Percentiles rank a stretch among this genome's conserved stretches.
These are phyloP conservation scores for Mactra quadrangularis DNA, from an alignment of 1,140 invertebrate genomes.

Conservation along the genomic window DNA sequence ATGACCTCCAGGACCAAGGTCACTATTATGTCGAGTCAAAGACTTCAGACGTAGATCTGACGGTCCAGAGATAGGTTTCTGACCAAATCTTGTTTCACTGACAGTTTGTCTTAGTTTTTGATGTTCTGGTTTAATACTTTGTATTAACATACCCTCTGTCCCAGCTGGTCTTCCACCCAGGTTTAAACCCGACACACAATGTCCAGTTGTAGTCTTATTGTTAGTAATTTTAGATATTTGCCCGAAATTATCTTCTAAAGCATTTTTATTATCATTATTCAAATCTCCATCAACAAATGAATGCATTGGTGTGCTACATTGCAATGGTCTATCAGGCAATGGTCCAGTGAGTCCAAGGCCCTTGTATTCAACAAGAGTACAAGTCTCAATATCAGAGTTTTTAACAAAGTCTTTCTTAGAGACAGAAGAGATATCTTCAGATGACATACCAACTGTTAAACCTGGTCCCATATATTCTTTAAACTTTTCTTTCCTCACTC, in stretches of 20 bases:
- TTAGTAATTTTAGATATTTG: not conserved
- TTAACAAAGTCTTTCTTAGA: conserved; percentile 1
- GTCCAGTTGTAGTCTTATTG: not conserved
- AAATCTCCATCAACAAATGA: not conserved
- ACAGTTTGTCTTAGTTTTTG: conserved; percentile 15
- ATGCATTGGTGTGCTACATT: conserved; percentile 20
- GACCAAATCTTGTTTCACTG: conserved; percentile 20
- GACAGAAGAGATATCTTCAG: not conserved
- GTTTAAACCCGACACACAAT: conserved; percentile 16
- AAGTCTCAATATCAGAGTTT: conserved; percentile 31
- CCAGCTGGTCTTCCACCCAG: conserved; percentile 33
- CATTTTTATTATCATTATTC: not conserved
- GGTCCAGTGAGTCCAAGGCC: conserved; percentile 54
- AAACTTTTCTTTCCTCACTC: conserved; percentile 53
- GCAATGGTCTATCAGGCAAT: conserved; percentile 23
- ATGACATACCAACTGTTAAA: conserved; percentile 11
- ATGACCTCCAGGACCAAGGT: conserved; percentile 20
- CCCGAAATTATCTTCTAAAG: not conserved
- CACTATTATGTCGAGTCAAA: conserved; percentile 21
- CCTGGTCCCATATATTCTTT: conserved; percentile 60
- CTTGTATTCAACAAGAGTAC: conserved; percentile 52
- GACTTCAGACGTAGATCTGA: not conserved
- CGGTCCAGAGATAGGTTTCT: not conserved
- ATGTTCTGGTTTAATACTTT: not conserved
- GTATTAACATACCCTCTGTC: conserved; percentile 29